phyloP scores from a whole-genome alignment of 2,113 vertebrate genomes.

The Eulemur macaco region DNA sequence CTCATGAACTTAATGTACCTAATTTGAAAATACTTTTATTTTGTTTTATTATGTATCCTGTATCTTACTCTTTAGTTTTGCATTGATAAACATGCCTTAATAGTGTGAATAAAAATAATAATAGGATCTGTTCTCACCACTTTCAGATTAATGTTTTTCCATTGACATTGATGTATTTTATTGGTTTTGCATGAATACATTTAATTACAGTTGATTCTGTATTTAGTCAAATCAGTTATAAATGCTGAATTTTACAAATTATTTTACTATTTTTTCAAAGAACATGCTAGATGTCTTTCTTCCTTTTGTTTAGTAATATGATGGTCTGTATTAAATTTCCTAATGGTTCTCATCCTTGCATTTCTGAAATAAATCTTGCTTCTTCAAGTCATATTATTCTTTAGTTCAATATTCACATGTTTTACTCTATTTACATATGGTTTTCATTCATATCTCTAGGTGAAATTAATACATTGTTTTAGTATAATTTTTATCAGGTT shows the following conservation, averaged over 20 bases:
- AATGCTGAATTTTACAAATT: not conserved
- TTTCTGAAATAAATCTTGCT: not conserved
- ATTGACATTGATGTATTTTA: not conserved
- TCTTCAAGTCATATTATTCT: not conserved
- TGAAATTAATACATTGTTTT: not conserved
- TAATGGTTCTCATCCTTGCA: not conserved
- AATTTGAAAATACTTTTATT: not conserved
- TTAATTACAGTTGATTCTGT: not conserved
- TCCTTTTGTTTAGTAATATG: not conserved
- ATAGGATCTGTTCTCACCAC: not conserved
- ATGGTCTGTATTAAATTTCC: not conserved
- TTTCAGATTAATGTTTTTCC: not conserved
- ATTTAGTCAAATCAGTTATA: not conserved
- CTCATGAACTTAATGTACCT: not conserved
- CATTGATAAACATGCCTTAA: not conserved
- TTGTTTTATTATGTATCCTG: not conserved
- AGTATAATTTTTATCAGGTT: not conserved
- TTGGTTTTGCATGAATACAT: not conserved
- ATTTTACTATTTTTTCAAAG: not conserved
- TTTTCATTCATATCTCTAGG: not conserved
- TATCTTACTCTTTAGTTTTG: not conserved
- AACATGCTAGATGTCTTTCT: not conserved
- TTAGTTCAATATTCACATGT: not conserved
- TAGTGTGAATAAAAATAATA: not conserved
- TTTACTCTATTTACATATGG: not conserved